phyloP scores from a whole-genome alignment of 2,888 invertebrate species.

The Gerris lacustris region DNA sequence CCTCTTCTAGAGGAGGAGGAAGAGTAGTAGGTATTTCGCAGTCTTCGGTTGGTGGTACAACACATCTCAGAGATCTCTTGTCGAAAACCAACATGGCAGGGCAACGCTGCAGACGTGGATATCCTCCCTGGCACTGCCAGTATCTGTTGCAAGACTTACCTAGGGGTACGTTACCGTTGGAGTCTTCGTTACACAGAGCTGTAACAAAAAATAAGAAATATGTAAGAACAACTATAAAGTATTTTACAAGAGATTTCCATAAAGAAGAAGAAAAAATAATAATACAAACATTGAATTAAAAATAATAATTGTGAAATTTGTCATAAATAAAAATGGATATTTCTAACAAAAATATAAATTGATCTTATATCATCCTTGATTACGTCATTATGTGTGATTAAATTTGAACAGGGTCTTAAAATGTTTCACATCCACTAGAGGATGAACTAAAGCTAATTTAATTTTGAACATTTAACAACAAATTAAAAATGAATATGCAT shows the following conservation, averaged over 20 bases:
- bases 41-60: constrained; percentile 80
- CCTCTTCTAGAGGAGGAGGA: constrained; percentile 48
- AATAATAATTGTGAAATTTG: constrained; percentile 1
- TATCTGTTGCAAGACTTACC: constrained; percentile 88
- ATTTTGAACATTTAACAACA: too few species aligned
- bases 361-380: too few species aligned
- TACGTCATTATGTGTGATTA: too few species aligned
- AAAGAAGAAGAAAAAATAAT: not conserved
- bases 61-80: constrained; percentile 65
- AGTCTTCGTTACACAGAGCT: constrained; percentile 83
- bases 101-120: constrained; percentile 78
- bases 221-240: not conserved
- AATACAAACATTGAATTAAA: not conserved
- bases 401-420: too few species aligned
- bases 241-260: not conserved
- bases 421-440: too few species aligned
- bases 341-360: too few species aligned
- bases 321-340: too few species aligned
- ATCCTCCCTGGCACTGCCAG: constrained; percentile 89
- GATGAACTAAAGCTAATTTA: too few species aligned
- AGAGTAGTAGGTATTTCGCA: constrained; percentile 46
- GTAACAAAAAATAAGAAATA: constrained; percentile 33
- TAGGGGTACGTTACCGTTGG: constrained; percentile 80
- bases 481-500: too few species aligned
- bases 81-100: constrained; percentile 86